These are phyloP conservation scores for Antennarius striatus DNA, from an alignment of 2,113 vertebrate species.

Conservation along the genomic window DNA sequence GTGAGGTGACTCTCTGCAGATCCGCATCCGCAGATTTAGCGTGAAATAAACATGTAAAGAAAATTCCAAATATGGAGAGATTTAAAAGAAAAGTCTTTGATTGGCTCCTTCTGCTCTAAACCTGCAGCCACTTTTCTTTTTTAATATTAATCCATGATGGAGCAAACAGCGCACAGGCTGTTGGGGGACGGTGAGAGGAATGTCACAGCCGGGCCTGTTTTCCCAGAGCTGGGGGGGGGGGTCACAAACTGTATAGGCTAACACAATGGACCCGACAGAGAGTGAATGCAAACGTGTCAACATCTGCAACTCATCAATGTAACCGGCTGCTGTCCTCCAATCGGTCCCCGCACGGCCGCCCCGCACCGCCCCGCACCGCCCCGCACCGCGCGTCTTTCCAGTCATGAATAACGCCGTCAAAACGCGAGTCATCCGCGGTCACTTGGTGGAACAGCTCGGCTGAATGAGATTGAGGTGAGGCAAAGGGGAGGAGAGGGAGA, in stretches of 20 bases:
- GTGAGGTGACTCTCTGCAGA: too few species aligned
- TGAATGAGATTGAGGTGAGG: slow-evolving; percentile 5
- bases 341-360: slow-evolving; percentile 7
- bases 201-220: slow-evolving; percentile 37
- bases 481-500: not conserved
- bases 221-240: not conserved
- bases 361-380: slow-evolving; percentile 28
- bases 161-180: slow-evolving; percentile 13
- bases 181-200: slow-evolving; percentile 18
- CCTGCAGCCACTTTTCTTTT: not conserved
- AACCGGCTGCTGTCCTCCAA: slow-evolving; percentile 23
- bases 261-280: slow-evolving; percentile 21
- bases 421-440: slow-evolving; percentile 3
- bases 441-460: slow-evolving; percentile 8
- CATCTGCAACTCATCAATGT: slow-evolving; percentile 81
- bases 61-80: not conserved
- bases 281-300: slow-evolving; percentile 81
- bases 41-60: not conserved
- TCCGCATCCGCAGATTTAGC: too few species aligned
- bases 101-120: not conserved
- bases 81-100: not conserved
- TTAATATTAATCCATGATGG: not conserved
- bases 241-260: too few species aligned
- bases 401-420: slow-evolving; percentile 7
- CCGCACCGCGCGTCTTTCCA: slow-evolving; percentile 20